Percentiles rank a stretch among this genome's conserved stretches.
Conservation (phyloP, 2,797 vertebrate species). For the Gila robusta region DNA sequence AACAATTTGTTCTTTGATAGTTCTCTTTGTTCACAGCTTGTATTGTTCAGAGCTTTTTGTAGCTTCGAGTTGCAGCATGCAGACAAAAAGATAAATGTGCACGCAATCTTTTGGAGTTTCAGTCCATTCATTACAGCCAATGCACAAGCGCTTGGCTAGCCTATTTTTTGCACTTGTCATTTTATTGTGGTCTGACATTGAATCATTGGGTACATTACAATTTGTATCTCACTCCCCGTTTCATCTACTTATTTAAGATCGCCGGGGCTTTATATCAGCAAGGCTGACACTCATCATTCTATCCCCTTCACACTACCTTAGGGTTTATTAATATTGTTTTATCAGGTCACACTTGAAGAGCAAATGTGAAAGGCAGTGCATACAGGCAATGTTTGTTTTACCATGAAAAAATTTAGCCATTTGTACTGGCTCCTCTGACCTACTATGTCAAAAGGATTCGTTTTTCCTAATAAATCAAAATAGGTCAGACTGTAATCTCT, state of each 20-base stretch:
- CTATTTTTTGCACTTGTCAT: constrained; percentile 46
- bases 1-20: constrained; percentile 59
- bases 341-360: constrained; percentile 39
- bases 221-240: constrained; percentile 43
- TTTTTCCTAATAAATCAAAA: constrained; percentile 56
- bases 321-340: constrained; percentile 23
- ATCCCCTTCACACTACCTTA: constrained; percentile 3
- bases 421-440: constrained; percentile 42
- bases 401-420: constrained; percentile 24
- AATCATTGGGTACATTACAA: constrained; percentile 56
- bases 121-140: constrained; percentile 56
- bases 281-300: not conserved
- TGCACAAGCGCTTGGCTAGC: constrained; percentile 37
- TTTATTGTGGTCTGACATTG: constrained; percentile 55
- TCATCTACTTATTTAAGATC: constrained; percentile 42
- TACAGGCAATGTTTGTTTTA: constrained; percentile 22
- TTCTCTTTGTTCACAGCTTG: constrained; percentile 56
- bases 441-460: constrained; percentile 53
- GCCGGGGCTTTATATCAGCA: not conserved
- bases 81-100: constrained; percentile 60
- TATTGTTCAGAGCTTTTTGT: constrained; percentile 56
- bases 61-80: constrained; percentile 47
- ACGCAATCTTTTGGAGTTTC: constrained; percentile 50
- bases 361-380: constrained; percentile 29
- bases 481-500: constrained; percentile 62